These are phyloP conservation scores for Craseonycteris thonglongyai DNA, from an alignment of 2,113 vertebrate genomes.

Conservation along the genomic window DNA sequence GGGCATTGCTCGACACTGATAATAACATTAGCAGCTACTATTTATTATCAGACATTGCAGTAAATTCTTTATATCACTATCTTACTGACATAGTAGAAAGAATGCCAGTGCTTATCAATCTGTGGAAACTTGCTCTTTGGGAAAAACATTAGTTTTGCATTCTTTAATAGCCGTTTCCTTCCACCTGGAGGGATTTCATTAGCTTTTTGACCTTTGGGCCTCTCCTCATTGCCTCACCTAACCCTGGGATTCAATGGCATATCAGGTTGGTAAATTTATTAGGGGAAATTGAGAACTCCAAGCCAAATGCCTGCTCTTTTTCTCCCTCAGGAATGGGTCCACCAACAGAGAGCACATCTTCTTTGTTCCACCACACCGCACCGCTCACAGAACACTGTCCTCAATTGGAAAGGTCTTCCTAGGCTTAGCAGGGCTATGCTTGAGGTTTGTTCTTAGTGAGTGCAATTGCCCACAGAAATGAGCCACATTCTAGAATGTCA, in stretches of 20 bases:
- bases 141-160: neutral
- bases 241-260: neutral
- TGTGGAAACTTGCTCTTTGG: neutral
- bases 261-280: neutral
- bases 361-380: neutral
- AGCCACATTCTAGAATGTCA: neutral
- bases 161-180: neutral
- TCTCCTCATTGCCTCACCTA: neutral
- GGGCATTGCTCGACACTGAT: neutral
- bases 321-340: neutral
- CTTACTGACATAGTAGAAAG: neutral
- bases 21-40: neutral
- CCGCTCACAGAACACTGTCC: neutral
- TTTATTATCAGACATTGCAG: neutral
- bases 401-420: neutral
- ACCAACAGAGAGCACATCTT: neutral
- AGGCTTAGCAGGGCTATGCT: neutral
- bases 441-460: neutral
- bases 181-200: neutral
- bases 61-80: neutral
- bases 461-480: neutral
- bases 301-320: neutral
- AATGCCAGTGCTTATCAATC: neutral
- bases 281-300: neutral
- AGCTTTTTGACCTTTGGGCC: neutral